These are phyloP conservation scores for Augochlorella aurata DNA, from an alignment of 2,888 invertebrate species.

Conservation along the genomic window DNA sequence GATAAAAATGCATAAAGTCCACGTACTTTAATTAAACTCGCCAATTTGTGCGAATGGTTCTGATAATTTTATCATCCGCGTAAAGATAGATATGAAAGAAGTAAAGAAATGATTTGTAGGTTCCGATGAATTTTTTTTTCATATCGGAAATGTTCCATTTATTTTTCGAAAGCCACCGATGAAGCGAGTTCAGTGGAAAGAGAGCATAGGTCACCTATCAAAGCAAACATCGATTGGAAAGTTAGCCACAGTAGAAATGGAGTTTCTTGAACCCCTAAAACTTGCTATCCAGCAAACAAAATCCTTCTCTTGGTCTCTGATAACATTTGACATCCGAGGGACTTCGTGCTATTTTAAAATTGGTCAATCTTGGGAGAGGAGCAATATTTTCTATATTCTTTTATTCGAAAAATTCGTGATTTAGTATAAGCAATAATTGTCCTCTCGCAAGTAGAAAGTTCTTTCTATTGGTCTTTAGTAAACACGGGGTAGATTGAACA, in stretches of 20 bases:
- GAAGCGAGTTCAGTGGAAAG: conserved; percentile 36
- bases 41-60: not conserved
- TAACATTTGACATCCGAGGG: conserved; percentile 37
- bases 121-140: not conserved
- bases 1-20: no score
- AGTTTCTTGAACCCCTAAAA: conserved; percentile 67
- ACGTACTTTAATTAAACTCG: not conserved
- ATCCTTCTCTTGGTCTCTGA: conserved; percentile 51
- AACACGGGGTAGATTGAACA: no score
- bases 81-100: not conserved
- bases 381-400: conserved; percentile 11
- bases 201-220: conserved; percentile 66
- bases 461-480: no score
- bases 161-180: conserved; percentile 56
- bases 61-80: not conserved
- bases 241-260: conserved; percentile 72
- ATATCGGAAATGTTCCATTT: not conserved
- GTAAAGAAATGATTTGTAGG: not conserved
- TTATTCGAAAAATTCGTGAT: no score
- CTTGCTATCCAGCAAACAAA: conserved; percentile 72
- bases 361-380: conserved; percentile 65
- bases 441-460: no score
- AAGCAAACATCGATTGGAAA: conserved; percentile 75
- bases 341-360: conserved; percentile 63
- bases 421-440: no score